Conservation (phyloP, 2,888 invertebrate genomes). For the Drosophila formosana region DNA sequence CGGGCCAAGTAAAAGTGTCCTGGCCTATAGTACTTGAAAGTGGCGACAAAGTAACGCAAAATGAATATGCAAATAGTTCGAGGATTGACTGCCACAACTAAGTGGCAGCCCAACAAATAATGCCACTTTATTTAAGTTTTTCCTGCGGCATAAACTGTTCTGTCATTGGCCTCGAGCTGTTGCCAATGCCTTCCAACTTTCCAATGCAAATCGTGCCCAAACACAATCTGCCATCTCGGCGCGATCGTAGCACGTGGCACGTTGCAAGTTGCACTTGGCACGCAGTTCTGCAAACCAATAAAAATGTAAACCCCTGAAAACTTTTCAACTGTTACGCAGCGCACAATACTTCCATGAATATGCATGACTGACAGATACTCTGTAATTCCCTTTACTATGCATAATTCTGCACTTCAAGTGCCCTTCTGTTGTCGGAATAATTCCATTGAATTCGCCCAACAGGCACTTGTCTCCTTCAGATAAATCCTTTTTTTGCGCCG, state of each 20-base stretch:
- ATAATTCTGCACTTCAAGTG: background rate
- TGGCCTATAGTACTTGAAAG: constrained; percentile 35
- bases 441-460: background rate
- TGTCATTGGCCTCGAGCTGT: constrained; percentile 38
- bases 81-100: constrained; percentile 45
- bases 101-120: constrained; percentile 54
- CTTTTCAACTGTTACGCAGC: constrained; percentile 24
- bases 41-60: constrained; percentile 69
- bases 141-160: constrained; percentile 47
- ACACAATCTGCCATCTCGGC: constrained; percentile 1
- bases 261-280: constrained; percentile 34
- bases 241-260: constrained; percentile 10
- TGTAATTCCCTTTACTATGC: background rate
- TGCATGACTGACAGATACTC: background rate
- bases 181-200: constrained; percentile 46
- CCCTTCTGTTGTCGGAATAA: background rate
- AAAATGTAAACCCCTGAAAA: constrained; percentile 25
- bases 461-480: background rate
- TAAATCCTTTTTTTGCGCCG: background rate
- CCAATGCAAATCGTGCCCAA: constrained; percentile 37
- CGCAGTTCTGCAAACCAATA: constrained; percentile 43
- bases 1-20: constrained; percentile 36
- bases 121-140: constrained; percentile 71
- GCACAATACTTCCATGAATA: background rate
- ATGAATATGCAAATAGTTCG: constrained; percentile 74